These are phyloP conservation scores for Elmis aenea DNA, from an alignment of 2,888 invertebrate genomes.

Conservation along the genomic window DNA sequence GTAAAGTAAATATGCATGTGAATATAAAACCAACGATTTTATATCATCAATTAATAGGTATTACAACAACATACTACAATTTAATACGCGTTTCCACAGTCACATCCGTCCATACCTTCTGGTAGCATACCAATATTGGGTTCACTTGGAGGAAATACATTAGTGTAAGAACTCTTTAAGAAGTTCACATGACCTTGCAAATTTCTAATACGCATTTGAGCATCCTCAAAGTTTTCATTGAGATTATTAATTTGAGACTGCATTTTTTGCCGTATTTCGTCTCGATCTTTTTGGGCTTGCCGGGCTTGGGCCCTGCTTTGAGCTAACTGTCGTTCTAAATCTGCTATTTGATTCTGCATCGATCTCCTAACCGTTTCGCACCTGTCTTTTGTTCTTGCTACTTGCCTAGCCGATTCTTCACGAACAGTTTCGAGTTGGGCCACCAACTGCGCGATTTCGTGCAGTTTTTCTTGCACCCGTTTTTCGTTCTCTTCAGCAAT, in stretches of 20 bases:
- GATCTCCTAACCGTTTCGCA: conserved; percentile 57
- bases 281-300: conserved; percentile 62
- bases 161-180: conserved; percentile 48
- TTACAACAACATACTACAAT: too few species aligned
- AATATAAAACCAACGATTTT: too few species aligned
- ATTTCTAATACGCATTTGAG: conserved; percentile 58
- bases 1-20: too few species aligned
- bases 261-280: conserved; percentile 66
- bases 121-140: conserved; percentile 10
- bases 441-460: conserved; percentile 61
- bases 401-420: conserved; percentile 63
- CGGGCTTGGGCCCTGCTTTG: conserved; percentile 59
- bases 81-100: conserved; percentile 28
- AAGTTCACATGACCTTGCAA: conserved; percentile 61
- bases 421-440: conserved; percentile 61
- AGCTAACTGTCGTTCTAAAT: conserved; percentile 63
- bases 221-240: conserved; percentile 64
- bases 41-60: too few species aligned
- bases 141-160: conserved; percentile 29
- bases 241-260: conserved; percentile 62
- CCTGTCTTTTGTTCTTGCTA: conserved; percentile 35
- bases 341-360: conserved; percentile 62
- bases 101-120: conserved; percentile 33
- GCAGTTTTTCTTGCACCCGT: conserved; percentile 61
- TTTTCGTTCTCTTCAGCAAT: conserved; percentile 55